Conservation (phyloP, 30 jellyfish, hydroid and myxozoan genomes). For the Pseudorhiza aurosa region DNA sequence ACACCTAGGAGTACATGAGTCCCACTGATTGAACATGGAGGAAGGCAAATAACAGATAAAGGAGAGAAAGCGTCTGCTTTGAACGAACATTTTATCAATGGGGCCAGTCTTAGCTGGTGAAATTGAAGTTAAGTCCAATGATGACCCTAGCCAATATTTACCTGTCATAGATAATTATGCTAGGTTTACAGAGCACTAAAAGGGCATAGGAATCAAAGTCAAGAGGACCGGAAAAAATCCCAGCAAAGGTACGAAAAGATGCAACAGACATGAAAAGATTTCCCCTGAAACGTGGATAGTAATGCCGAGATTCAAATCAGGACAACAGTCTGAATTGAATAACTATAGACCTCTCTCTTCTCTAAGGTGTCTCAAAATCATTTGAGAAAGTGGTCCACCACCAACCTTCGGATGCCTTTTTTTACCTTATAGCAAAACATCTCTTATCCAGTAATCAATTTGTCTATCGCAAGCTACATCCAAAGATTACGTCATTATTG, state of each 20-base stretch:
- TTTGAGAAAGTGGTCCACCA: constrained; percentile 39
- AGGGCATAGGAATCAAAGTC: not conserved
- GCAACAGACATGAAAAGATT: constrained; percentile 14
- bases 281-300: constrained; percentile 3
- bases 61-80: constrained; percentile 40
- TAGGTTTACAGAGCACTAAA: not conserved
- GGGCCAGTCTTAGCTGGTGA: constrained; percentile 17
- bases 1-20: constrained; percentile 36
- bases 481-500: too few species aligned
- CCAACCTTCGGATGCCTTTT: not conserved
- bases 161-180: too few species aligned
- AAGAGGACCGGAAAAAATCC: not conserved
- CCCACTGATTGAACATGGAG: constrained; percentile 30
- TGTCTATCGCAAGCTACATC: too few species aligned
- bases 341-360: constrained; percentile 14
- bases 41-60: constrained; percentile 41
- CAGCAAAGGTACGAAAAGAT: constrained; percentile 30
- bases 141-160: too few species aligned
- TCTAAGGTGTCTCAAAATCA: constrained; percentile 15
- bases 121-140: constrained; percentile 1
- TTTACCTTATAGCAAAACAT: constrained; percentile 27
- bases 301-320: constrained; percentile 34
- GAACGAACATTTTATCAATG: constrained; percentile 21
- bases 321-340: constrained; percentile 14
- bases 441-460: constrained; percentile 13